Percentiles rank a stretch among this genome's conserved stretches.
Conservation (phyloP, 2,113 vertebrate genomes). For the Pseudopipra pipra region DNA sequence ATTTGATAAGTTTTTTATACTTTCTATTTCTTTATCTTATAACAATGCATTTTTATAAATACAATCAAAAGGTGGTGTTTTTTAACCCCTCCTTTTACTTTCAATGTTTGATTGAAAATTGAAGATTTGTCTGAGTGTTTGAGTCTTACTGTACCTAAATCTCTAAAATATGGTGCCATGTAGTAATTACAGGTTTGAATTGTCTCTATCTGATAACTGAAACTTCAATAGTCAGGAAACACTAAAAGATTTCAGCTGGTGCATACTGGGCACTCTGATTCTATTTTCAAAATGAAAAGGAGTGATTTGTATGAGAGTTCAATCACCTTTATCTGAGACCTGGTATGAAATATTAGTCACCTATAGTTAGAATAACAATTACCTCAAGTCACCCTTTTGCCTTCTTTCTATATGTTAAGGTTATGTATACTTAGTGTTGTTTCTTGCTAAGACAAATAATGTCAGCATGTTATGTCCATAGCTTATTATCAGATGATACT, state of each 20-base stretch:
- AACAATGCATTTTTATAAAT: background rate
- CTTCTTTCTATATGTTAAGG: background rate
- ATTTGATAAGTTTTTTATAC: background rate
- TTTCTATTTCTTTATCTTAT: background rate
- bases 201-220: background rate
- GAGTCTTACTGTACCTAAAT: background rate
- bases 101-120: background rate
- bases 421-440: background rate
- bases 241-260: background rate
- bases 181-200: background rate
- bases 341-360: background rate
- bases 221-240: background rate
- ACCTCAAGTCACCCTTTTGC: background rate
- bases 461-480: background rate
- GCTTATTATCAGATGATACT: background rate
- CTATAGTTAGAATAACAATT: background rate
- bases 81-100: background rate
- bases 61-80: background rate
- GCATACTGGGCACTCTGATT: background rate
- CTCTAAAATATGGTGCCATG: background rate
- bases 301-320: background rate
- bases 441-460: background rate
- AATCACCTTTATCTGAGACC: background rate
- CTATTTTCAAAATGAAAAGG: background rate
- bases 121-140: background rate